A percentile compares a stretch with the other conserved stretches of the same genome.
Conservation (phyloP, 2,888 invertebrate species). For the Agonopterix arenella region DNA sequence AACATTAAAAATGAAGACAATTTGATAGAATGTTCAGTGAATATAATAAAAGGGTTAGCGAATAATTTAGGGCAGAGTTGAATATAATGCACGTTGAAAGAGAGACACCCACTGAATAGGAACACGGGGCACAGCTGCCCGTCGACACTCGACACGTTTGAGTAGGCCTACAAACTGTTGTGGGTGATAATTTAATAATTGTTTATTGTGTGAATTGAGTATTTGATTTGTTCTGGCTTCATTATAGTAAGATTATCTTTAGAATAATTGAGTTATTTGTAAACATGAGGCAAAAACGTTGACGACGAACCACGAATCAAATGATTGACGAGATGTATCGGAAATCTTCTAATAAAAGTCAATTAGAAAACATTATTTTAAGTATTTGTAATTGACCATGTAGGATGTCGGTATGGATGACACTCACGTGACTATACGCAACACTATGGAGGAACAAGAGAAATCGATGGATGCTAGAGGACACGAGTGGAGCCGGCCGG, state of each 20-base stretch:
- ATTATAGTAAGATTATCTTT: constrained; percentile 5
- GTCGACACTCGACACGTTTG: constrained; percentile 27
- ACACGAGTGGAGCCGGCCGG: constrained; percentile 38
- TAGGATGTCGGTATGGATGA: background rate
- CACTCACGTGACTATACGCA: background rate
- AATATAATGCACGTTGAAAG: constrained; percentile 28
- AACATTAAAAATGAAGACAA: constrained; percentile 17
- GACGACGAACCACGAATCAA: too few relatives aligned
- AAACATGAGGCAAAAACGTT: background rate
- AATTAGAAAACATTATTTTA: too few relatives aligned
- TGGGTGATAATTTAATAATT: constrained; percentile 37
- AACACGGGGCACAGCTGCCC: constrained; percentile 36
- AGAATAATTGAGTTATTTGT: background rate
- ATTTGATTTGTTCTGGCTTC: constrained; percentile 17
- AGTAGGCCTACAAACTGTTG: constrained; percentile 38
- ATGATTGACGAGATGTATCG: too few relatives aligned
- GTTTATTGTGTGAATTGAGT: constrained; percentile 26
- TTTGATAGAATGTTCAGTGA: constrained; percentile 18
- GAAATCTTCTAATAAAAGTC: too few relatives aligned
- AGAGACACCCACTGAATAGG: constrained; percentile 35
- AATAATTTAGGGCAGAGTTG: constrained; percentile 41
- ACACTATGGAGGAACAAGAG: background rate
- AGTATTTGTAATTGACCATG: too few relatives aligned
- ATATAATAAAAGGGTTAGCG: constrained; percentile 23
- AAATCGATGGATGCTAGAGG: constrained; percentile 1